Percentiles rank a stretch among this genome's conserved stretches.
Conservation (phyloP, 2,113 vertebrate species). For the Phoenicopterus ruber region DNA sequence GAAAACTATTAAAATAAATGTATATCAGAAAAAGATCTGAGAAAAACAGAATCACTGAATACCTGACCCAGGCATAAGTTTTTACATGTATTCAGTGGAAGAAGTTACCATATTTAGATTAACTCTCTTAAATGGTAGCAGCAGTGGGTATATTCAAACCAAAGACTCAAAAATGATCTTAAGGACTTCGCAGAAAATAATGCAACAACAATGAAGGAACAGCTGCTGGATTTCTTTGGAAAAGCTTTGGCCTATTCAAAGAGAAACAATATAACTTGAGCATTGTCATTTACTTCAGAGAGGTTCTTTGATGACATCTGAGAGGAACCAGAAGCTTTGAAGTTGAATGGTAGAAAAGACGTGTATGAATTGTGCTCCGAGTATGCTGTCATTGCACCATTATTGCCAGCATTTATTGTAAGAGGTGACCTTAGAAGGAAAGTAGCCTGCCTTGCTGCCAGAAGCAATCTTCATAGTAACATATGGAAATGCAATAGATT, state of each 20-base stretch:
- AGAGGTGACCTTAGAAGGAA: neutral
- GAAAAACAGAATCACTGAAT: neutral
- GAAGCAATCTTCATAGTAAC: neutral
- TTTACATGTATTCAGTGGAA: neutral
- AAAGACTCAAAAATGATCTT: neutral
- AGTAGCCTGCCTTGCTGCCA: neutral
- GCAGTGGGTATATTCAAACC: neutral
- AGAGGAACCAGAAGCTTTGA: neutral
- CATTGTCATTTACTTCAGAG: slow-evolving; percentile 6
- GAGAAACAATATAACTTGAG: neutral
- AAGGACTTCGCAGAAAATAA: neutral
- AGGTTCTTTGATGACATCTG: neutral
- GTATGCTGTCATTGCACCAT: neutral
- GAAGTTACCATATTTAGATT: neutral
- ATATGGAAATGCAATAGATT: neutral
- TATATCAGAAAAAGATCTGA: neutral
- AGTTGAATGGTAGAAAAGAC: neutral
- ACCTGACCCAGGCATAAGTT: neutral
- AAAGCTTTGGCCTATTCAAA: neutral
- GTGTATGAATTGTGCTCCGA: neutral
- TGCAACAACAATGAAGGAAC: neutral
- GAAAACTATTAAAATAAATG: neutral
- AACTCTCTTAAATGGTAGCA: neutral
- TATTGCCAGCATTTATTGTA: neutral
- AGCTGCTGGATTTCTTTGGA: neutral